Conservation (phyloP, 1,140 invertebrate genomes). For the Lysiphlebus fabarum region DNA sequence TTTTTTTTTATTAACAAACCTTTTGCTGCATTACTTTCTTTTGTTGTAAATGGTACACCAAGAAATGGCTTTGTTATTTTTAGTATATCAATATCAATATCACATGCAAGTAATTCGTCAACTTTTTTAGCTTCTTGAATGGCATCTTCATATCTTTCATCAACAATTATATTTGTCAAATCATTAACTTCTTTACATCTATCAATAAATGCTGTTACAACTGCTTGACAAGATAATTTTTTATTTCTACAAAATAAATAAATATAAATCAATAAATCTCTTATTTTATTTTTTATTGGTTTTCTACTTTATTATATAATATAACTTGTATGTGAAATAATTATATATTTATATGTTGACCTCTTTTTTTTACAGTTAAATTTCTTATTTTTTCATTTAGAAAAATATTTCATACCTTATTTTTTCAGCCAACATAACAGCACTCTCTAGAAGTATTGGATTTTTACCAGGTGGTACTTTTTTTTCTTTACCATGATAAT, state of each 20-base stretch:
- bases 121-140: constrained; percentile 70
- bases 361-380: too few species aligned
- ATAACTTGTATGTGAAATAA: too few species aligned
- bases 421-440: constrained; percentile 61
- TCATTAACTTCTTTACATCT: constrained; percentile 78
- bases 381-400: too few species aligned
- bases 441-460: constrained; percentile 64
- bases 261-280: too few species aligned
- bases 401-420: constrained; percentile 53
- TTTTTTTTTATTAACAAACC: constrained; percentile 43
- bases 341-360: too few species aligned
- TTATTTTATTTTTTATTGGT: background rate
- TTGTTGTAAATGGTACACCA: constrained; percentile 82
- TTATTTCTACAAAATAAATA: constrained; percentile 45
- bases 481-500: constrained; percentile 57
- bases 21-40: constrained; percentile 62
- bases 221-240: constrained; percentile 64
- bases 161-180: constrained; percentile 78
- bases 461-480: constrained; percentile 60
- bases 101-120: constrained; percentile 64
- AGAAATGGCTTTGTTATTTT: constrained; percentile 64
- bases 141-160: constrained; percentile 73
- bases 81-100: constrained; percentile 58
- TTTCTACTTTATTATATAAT: constrained; percentile 4
- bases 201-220: constrained; percentile 72